phyloP scores from a whole-genome alignment of 1,140 invertebrate species.

The Drosophila serrata region DNA sequence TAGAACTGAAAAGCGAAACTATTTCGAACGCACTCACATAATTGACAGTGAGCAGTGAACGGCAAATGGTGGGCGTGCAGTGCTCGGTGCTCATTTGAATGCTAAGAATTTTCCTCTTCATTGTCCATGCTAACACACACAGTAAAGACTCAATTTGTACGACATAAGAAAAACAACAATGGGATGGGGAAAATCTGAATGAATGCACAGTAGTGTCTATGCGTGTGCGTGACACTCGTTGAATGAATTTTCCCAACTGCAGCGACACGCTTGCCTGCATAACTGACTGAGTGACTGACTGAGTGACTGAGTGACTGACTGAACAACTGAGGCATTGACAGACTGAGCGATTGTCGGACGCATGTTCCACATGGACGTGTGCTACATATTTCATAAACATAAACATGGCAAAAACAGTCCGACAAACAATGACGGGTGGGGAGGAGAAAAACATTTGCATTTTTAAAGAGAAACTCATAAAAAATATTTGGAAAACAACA shows the following conservation, averaged over 20 bases:
- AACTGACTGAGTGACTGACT: conserved; percentile 32
- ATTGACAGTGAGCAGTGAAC: conserved; percentile 35
- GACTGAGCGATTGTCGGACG: conserved; percentile 14
- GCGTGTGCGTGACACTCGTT: conserved; percentile 44
- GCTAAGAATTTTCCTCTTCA: conserved; percentile 51
- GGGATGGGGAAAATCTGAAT: conserved; percentile 14
- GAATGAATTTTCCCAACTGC: conserved; percentile 48
- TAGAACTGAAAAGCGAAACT: conserved; percentile 61
- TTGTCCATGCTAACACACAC: conserved; percentile 32
- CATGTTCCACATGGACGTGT: conserved; percentile 53
- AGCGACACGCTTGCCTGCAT: conserved; percentile 47
- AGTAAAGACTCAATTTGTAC: conserved; percentile 69
- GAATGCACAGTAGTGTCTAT: conserved; percentile 10
- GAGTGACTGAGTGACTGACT: conserved; percentile 18
- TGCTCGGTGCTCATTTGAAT: conserved; percentile 67
- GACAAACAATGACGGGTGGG: conserved; percentile 34
- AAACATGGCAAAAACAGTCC: conserved; percentile 40
- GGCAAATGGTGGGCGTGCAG: conserved; percentile 59
- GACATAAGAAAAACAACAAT: conserved; percentile 43
- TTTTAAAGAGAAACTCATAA: conserved; percentile 54
- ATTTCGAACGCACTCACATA: conserved; percentile 35
- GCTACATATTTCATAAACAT: conserved; percentile 52
- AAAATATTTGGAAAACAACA: conserved; percentile 33
- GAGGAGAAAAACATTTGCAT: conserved; percentile 48
- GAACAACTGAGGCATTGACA: conserved; percentile 24